Evolutionary conservation across 2,888 invertebrate species (phyloP).

Genomic region (Aproaerema taeniolella): DNA sequence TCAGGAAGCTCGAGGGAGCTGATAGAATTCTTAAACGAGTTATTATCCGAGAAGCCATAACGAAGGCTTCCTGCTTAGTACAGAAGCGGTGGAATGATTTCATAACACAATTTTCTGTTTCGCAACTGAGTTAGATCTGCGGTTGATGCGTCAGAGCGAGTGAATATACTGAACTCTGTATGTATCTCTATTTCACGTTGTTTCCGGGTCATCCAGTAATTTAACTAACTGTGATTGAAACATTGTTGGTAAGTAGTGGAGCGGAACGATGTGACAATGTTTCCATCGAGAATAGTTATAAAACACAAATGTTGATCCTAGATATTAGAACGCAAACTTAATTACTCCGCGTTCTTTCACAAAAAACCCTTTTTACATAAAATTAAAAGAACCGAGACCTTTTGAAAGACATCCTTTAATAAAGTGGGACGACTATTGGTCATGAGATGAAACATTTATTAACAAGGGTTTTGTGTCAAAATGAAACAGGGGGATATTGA

Average conservation of each 20-base stretch:
- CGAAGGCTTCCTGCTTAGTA: slow-evolving; percentile 48
- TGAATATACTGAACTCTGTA: slow-evolving; percentile 6
- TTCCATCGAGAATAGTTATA: no score
- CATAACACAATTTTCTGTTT: slow-evolving; percentile 68
- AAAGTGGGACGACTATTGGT: neutral
- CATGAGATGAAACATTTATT: no score
- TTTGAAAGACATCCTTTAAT: no score
- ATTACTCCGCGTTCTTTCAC: no score
- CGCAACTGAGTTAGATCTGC: slow-evolving; percentile 37
- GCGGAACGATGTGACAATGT: no score
- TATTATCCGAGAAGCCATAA: slow-evolving; percentile 47
- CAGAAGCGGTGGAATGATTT: slow-evolving; percentile 57
- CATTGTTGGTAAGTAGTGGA: no score
- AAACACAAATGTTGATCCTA: no score
- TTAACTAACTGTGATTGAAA: neutral
- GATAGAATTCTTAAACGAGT: slow-evolving; percentile 46
- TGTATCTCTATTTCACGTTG: neutral
- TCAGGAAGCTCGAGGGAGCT: slow-evolving; percentile 34
- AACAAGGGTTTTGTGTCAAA: neutral
- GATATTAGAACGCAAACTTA: no score
- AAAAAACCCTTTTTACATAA: no score
- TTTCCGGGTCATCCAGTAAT: slow-evolving; percentile 1
- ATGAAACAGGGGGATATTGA: slow-evolving; percentile 6
- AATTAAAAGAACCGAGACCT: no score
- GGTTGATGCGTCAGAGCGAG: slow-evolving; percentile 21